These are phyloP conservation scores for Athripsodes cinereus DNA, from an alignment of 2,888 invertebrate genomes.

Conservation along the genomic window DNA sequence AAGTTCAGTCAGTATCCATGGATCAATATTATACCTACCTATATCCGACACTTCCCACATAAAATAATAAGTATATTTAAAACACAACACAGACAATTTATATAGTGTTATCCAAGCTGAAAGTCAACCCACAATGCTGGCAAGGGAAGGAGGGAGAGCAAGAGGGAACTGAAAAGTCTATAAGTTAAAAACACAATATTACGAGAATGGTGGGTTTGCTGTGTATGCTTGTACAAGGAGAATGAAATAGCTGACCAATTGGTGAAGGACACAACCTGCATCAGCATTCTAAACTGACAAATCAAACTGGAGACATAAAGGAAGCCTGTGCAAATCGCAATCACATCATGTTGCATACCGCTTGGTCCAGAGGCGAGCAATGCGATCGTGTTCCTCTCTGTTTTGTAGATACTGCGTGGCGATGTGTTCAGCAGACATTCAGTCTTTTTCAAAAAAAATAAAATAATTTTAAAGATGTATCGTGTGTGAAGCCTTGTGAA, in stretches of 20 bases:
- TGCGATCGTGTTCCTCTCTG: conserved; percentile 95
- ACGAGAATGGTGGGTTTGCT: not conserved
- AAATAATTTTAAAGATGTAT: too few species aligned
- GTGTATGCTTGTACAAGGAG: not conserved
- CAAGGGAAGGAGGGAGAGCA: not conserved
- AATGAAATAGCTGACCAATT: too few species aligned
- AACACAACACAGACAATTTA: conserved; percentile 1
- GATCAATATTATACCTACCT: not conserved
- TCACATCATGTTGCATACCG: conserved; percentile 86
- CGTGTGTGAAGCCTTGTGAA: too few species aligned
- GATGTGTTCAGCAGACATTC: too few species aligned
- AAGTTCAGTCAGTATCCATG: conserved; percentile 22
- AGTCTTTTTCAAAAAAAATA: too few species aligned
- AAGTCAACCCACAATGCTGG: not conserved
- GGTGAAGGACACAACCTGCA: too few species aligned
- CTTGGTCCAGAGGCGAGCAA: conserved; percentile 98
- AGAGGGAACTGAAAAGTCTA: too few species aligned
- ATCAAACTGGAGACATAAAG: conserved; percentile 15
- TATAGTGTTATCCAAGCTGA: conserved; percentile 5
- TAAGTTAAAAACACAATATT: not conserved
- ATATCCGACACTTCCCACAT: not conserved
- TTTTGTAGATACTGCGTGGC: conserved; percentile 97
- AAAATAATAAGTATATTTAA: not conserved
- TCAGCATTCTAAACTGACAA: conserved; percentile 10
- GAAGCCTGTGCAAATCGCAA: conserved; percentile 29